These are phyloP conservation scores for Noctilio leporinus DNA, from an alignment of 2,113 vertebrate species.

Conservation along the genomic window DNA sequence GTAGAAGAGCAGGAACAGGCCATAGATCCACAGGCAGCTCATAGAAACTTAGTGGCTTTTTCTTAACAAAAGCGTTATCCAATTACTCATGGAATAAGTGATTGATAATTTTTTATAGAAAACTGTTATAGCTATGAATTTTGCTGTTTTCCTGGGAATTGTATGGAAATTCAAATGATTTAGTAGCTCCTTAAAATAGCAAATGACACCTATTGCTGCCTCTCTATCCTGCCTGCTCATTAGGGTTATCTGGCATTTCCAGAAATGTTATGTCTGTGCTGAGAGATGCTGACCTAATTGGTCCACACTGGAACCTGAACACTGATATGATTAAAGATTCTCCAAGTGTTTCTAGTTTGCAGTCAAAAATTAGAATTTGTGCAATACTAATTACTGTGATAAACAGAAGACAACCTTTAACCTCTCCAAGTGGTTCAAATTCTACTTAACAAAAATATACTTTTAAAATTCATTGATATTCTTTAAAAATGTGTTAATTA, in stretches of 20 bases:
- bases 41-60: neutral
- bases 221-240: neutral
- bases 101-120: slow-evolving; percentile 26
- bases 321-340: neutral
- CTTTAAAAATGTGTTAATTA: neutral
- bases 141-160: neutral
- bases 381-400: neutral
- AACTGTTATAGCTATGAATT: neutral
- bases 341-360: neutral
- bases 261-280: neutral
- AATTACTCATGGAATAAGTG: neutral
- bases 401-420: neutral
- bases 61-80: neutral
- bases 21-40: neutral
- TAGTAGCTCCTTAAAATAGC: slow-evolving; percentile 2
- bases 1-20: neutral
- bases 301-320: neutral
- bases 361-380: neutral
- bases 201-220: neutral
- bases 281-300: neutral
- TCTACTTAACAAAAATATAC: neutral
- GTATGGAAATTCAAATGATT: neutral
- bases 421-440: neutral
- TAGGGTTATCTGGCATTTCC: neutral
- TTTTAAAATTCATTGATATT: neutral